Base-by-base conservation (phyloP, 2,797 vertebrate species). In the Poeciliopsis presidionis region DNA sequence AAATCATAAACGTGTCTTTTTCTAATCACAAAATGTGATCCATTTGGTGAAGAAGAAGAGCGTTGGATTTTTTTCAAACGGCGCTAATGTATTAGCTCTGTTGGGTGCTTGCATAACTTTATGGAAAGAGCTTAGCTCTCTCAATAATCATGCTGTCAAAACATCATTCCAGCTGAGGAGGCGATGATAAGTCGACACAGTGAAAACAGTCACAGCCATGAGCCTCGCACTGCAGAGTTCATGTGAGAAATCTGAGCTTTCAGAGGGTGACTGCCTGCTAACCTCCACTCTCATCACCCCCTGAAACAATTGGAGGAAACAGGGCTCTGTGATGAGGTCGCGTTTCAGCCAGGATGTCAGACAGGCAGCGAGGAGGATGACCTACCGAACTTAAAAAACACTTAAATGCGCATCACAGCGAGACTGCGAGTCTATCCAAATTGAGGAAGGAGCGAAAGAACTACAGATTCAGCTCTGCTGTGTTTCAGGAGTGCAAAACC, bases 231-330 rank as follows among this genome's bases (percentile, higher is more conserved):
- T 72, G 20, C 8, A 49, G 39, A 76, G 71, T 8, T 25, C 25
- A 72, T 76, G 69, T 8, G 74, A 63, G 80, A 30, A 74, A 79
- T 74, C 57, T 78, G 69, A 91, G 49, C 67, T 22, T 77, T 77
- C 63, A 70, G 77, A 83, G 76, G 71, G 79, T 74, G 73, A 80
- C 63, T 39, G 75, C 30, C 6, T 41, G 70, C 61, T 82, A 82
- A 85, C 90, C 87, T 90, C 81, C 85, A 74, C 76, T 78, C 87
- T 80, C 72, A 76, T 77, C 89, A 25, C n/a, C 76, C 77, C 5
- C 55, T 4, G 14, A 76, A 94, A 96, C 95, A 95, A 96, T 95
- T 67, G 81, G 73, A 76, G 95, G 94, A 95, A 96, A 92, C 81
- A 75, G 76, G 5, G 41, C 86, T 53, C 81, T 39, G 79, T 84